Evolutionary conservation across 2,797 vertebrate genomes (phyloP).

Genomic region (Schizopygopsis malacanthus): DNA sequence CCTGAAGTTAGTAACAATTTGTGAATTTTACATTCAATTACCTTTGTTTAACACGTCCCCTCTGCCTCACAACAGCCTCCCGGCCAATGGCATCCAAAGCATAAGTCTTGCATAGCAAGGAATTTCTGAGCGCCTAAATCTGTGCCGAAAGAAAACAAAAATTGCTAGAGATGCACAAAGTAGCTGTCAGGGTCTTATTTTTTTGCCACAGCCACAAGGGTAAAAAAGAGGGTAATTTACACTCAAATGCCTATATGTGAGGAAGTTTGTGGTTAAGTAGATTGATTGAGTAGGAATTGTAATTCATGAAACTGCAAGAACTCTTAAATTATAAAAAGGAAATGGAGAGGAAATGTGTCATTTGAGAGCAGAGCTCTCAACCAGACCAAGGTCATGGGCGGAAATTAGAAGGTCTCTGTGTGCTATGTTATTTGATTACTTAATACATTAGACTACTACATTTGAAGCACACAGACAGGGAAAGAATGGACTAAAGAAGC

Average conservation of each 20-base stretch:
- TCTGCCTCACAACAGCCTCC: slow-evolving; percentile 54
- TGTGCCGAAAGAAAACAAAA: background rate
- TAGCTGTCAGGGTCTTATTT: too few relatives aligned
- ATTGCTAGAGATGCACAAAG: slow-evolving; percentile 10
- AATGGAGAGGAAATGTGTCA: slow-evolving; percentile 34
- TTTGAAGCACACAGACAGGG: slow-evolving; percentile 1
- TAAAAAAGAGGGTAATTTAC: slow-evolving; percentile 58
- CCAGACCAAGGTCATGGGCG: slow-evolving; percentile 13
- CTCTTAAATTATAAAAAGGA: slow-evolving; percentile 34
- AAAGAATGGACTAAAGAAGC: background rate
- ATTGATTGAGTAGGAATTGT: slow-evolving; percentile 70
- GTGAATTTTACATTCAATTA: slow-evolving; percentile 74
- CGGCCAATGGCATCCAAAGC: background rate
- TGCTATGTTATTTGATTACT: slow-evolving; percentile 25
- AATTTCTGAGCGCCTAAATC: slow-evolving; percentile 18
- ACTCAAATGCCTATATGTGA: slow-evolving; percentile 66
- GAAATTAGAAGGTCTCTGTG: slow-evolving; percentile 31
- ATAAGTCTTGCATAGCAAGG: slow-evolving; percentile 26
- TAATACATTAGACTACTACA: slow-evolving; percentile 13
- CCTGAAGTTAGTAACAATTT: slow-evolving; percentile 62
- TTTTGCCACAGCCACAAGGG: slow-evolving; percentile 47
- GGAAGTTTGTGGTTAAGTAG: slow-evolving; percentile 68
- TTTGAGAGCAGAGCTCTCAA: slow-evolving; percentile 17
- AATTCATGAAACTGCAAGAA: slow-evolving; percentile 62
- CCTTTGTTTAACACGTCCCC: slow-evolving; percentile 68